Percentiles rank a stretch among this genome's conserved stretches.
phyloP scores from a whole-genome alignment of 2,888 invertebrate genomes.

The Stenotaenia linearis region DNA sequence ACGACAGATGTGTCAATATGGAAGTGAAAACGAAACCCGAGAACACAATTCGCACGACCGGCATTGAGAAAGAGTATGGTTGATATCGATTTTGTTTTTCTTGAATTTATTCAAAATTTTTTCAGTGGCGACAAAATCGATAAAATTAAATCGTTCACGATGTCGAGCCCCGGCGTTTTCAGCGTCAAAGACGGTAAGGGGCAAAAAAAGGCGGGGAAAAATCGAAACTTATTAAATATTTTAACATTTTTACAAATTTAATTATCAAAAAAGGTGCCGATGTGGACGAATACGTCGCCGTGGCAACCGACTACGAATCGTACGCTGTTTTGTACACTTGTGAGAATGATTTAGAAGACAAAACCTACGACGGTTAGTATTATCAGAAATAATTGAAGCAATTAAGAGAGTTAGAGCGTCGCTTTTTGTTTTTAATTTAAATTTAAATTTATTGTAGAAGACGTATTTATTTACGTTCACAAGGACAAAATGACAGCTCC shows the following conservation, averaged over 20 bases:
- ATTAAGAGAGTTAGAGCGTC: too few species aligned
- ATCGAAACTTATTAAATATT: not conserved
- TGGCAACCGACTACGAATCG: not conserved
- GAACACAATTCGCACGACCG: not conserved
- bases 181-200: not conserved
- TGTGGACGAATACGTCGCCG: not conserved
- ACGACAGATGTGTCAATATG: not conserved
- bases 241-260: not conserved
- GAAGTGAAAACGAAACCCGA: not conserved
- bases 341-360: conserved; percentile 8
- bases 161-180: not conserved
- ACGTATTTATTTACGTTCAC: not conserved
- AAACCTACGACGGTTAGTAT: not conserved
- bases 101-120: not conserved
- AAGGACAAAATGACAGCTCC: not conserved
- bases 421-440: not conserved
- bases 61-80: conserved; percentile 17
- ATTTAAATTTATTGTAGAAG: not conserved
- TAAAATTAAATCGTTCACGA: not conserved
- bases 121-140: conserved; percentile 24
- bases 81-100: not conserved
- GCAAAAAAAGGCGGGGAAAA: not conserved
- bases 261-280: not conserved
- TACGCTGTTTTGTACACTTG: conserved; percentile 17
- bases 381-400: too few species aligned